Conservation (phyloP, 2,888 invertebrate genomes). For the Incurvaria masculella region DNA sequence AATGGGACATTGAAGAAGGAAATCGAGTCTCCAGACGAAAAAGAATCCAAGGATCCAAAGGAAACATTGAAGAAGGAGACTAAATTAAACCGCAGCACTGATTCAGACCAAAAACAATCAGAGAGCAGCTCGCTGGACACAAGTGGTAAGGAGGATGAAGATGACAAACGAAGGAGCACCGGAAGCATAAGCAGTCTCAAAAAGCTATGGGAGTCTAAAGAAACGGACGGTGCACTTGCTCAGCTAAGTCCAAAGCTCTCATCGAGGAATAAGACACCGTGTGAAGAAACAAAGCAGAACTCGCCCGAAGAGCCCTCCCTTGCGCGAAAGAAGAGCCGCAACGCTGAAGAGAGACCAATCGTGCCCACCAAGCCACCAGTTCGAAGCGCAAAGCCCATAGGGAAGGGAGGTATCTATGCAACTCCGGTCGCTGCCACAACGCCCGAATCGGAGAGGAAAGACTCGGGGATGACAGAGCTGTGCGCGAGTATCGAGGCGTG, state of each 20-base stretch:
- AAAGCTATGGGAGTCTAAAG: slow-evolving; percentile 88
- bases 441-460: slow-evolving; percentile 41
- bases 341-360: slow-evolving; percentile 58
- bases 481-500: slow-evolving; percentile 62
- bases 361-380: slow-evolving; percentile 65
- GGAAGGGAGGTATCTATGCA: slow-evolving; percentile 69
- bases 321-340: slow-evolving; percentile 20
- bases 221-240: slow-evolving; percentile 42
- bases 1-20: slow-evolving; percentile 36
- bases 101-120: slow-evolving; percentile 42
- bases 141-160: slow-evolving; percentile 56
- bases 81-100: slow-evolving; percentile 27
- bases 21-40: slow-evolving; percentile 25
- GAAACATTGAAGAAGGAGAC: slow-evolving; percentile 24
- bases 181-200: slow-evolving; percentile 91
- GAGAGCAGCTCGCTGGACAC: slow-evolving; percentile 32
- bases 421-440: slow-evolving; percentile 58
- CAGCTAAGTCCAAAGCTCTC: slow-evolving; percentile 65
- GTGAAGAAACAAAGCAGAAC: slow-evolving; percentile 27
- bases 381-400: slow-evolving; percentile 58
- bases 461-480: slow-evolving; percentile 43
- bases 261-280: slow-evolving; percentile 15
- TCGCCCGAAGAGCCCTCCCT: slow-evolving; percentile 33
- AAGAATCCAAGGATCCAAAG: slow-evolving; percentile 25
- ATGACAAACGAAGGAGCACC: slow-evolving; percentile 86